Conservation (phyloP, 2,888 invertebrate species). For the Ligdia adustata region DNA sequence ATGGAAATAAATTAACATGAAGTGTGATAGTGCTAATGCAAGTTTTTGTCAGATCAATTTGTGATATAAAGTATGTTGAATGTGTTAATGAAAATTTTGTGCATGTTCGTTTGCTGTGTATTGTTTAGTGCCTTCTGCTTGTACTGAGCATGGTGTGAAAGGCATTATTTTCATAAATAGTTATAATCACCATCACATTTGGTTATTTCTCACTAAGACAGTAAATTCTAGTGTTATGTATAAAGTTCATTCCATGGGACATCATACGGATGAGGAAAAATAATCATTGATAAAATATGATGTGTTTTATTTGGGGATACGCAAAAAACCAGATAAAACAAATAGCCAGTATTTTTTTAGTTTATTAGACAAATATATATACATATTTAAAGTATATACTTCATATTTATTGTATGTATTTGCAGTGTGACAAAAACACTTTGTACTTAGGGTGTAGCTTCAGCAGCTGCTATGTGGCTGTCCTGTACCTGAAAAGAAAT, state of each 20-base stretch:
- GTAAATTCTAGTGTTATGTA: conserved; percentile 28
- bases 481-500: too few species aligned
- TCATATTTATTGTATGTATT: too few species aligned
- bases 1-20: too few species aligned
- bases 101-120: conserved; percentile 19
- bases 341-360: too few species aligned
- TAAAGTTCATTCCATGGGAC: conserved; percentile 50
- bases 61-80: conserved; percentile 21
- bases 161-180: conserved; percentile 19
- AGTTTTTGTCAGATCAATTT: conserved; percentile 6
- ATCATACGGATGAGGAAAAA: conserved; percentile 48
- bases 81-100: conserved; percentile 31
- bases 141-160: conserved; percentile 11
- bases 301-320: conserved; percentile 37
- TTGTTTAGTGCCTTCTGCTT: conserved; percentile 25
- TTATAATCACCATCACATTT: conserved; percentile 12
- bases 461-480: too few species aligned
- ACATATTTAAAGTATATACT: too few species aligned
- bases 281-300: conserved; percentile 40
- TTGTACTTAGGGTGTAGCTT: too few species aligned
- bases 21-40: too few species aligned
- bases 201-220: conserved; percentile 10
- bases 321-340: too few species aligned
- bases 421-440: too few species aligned
- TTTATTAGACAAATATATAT: too few species aligned